A percentile compares a stretch with the other conserved stretches of the same genome.
Conservation (phyloP, 2,888 invertebrate species). For the Tanytarsus gracilentus region DNA sequence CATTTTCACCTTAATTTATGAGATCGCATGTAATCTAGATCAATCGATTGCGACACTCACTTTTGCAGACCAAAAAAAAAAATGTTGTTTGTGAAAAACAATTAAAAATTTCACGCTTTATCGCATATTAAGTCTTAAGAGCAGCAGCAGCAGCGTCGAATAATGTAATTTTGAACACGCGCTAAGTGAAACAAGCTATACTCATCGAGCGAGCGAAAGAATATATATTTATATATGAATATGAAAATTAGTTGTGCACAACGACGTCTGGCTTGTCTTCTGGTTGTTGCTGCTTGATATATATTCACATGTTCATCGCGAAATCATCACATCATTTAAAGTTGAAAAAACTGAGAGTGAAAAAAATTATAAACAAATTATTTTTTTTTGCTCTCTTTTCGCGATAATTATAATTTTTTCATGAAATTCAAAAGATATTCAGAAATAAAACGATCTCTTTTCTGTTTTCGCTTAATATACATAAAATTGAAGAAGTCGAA, state of each 20-base stretch:
- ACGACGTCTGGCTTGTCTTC: neutral
- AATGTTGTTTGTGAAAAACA: no score
- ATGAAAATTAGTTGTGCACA: no score
- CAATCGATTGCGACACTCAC: neutral
- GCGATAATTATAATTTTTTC: conserved; percentile 16
- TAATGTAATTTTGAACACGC: no score
- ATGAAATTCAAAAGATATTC: neutral
- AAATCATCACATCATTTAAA: conserved; percentile 26
- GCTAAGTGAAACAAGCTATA: no score
- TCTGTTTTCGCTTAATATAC: neutral
- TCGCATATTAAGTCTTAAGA: no score
- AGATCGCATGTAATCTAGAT: neutral
- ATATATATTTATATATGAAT: no score
- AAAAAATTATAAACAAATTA: conserved; percentile 27
- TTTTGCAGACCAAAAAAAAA: no score
- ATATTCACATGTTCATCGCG: conserved; percentile 7
- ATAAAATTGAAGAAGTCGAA: neutral
- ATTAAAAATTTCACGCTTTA: no score
- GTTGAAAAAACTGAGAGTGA: neutral
- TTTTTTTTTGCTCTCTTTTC: neutral
- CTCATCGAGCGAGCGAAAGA: no score
- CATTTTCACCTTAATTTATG: neutral
- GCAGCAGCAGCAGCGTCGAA: no score
- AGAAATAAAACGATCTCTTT: neutral
- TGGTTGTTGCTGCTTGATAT: conserved; percentile 4